These are phyloP conservation scores for Coelogynopora nodosa DNA, from an alignment of 2,888 invertebrate genomes.

Conservation along the genomic window DNA sequence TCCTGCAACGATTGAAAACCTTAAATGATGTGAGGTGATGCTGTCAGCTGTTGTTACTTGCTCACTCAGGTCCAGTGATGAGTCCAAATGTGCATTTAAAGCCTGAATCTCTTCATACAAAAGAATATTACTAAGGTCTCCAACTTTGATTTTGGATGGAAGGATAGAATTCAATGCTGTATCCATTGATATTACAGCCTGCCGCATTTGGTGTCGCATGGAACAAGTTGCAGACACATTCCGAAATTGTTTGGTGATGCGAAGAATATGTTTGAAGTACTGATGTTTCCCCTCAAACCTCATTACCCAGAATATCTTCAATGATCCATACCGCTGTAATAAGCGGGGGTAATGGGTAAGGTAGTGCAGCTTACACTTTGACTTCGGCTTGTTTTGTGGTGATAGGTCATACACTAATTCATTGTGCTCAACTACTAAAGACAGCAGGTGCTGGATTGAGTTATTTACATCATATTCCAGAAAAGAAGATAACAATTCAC, in stretches of 20 bases:
- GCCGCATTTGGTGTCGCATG: neutral
- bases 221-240: conserved; percentile 42
- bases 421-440: neutral
- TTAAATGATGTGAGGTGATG: neutral
- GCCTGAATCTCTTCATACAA: neutral
- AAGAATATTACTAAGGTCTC: neutral
- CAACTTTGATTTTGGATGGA: neutral
- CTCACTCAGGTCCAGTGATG: neutral
- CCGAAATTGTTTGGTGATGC: conserved; percentile 47
- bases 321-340: conserved; percentile 47
- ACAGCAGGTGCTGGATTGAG: neutral
- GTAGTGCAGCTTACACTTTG: conserved; percentile 41
- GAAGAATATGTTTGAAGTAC: conserved; percentile 48
- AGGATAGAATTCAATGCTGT: neutral
- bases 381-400: conserved; percentile 10
- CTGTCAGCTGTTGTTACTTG: neutral
- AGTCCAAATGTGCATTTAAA: neutral
- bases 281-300: conserved; percentile 49
- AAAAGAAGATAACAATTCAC: too few species aligned
- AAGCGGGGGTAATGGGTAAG: conserved; percentile 47
- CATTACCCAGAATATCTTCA: conserved; percentile 48
- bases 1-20: neutral
- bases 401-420: neutral
- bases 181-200: neutral
- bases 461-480: neutral